phyloP scores from a whole-genome alignment of 2,797 vertebrate genomes.

The Catamblyrhynchus diadema region DNA sequence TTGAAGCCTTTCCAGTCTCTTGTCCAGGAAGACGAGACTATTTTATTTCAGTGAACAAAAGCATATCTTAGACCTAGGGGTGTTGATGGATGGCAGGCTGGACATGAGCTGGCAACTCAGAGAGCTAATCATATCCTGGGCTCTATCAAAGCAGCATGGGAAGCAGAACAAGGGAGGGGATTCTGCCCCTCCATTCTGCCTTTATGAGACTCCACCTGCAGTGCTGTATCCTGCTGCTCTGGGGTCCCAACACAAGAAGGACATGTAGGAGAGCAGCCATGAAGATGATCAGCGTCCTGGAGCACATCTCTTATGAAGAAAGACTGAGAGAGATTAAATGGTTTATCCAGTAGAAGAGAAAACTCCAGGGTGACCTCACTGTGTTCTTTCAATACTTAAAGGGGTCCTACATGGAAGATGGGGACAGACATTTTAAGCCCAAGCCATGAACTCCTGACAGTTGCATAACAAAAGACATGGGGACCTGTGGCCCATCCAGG shows the following conservation, averaged over 20 bases:
- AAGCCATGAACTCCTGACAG: background rate
- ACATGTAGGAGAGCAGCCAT: background rate
- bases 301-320: background rate
- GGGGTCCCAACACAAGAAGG: background rate
- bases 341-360: background rate
- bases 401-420: background rate
- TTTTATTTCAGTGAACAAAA: background rate
- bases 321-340: background rate
- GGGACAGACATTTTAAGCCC: background rate
- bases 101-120: background rate
- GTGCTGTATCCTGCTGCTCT: background rate
- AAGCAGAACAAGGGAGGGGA: fast-evolving
- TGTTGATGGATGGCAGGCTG: background rate
- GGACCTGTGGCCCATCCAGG: background rate
- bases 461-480: background rate
- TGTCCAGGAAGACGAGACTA: background rate
- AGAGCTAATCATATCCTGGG: background rate
- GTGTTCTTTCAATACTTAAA: background rate
- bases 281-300: background rate
- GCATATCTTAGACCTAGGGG: background rate
- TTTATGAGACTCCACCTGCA: background rate
- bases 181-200: background rate
- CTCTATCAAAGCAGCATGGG: fast-evolving
- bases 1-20: background rate
- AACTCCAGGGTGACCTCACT: background rate